phyloP scores from a whole-genome alignment of 1,140 invertebrate species.

The Drosophila quadrilineata region DNA sequence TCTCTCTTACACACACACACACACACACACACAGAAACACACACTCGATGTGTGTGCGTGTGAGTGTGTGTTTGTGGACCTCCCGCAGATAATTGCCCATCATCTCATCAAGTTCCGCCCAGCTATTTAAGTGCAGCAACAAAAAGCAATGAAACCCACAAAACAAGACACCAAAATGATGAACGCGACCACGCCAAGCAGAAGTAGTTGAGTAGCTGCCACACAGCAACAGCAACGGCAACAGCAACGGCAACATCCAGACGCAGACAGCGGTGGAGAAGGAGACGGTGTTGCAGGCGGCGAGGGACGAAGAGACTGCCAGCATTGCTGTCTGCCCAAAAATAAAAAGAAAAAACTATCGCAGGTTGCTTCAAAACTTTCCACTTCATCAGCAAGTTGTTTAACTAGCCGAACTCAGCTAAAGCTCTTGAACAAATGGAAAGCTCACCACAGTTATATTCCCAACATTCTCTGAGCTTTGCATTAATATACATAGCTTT shows the following conservation, averaged over 20 bases:
- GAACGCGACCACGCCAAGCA: constrained; percentile 76
- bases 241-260: constrained; percentile 1
- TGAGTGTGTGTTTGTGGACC: constrained; percentile 56
- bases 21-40: too few species aligned
- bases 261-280: too few species aligned
- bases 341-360: too few species aligned
- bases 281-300: too few species aligned
- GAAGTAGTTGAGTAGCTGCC: constrained; percentile 71
- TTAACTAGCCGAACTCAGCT: not conserved
- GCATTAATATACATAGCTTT: not conserved
- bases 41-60: too few species aligned
- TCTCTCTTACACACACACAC: too few species aligned
- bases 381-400: not conserved
- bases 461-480: too few species aligned
- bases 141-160: constrained; percentile 72
- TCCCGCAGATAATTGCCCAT: constrained; percentile 80
- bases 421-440: too few species aligned
- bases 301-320: too few species aligned
- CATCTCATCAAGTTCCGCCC: constrained; percentile 80
- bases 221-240: constrained; percentile 15
- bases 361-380: constrained; percentile 7
- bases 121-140: constrained; percentile 70
- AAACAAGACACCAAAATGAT: constrained; percentile 79
- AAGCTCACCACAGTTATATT: too few species aligned
- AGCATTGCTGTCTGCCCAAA: too few species aligned